Conservation (phyloP, 2,797 vertebrate species). For the Momotus momota region DNA sequence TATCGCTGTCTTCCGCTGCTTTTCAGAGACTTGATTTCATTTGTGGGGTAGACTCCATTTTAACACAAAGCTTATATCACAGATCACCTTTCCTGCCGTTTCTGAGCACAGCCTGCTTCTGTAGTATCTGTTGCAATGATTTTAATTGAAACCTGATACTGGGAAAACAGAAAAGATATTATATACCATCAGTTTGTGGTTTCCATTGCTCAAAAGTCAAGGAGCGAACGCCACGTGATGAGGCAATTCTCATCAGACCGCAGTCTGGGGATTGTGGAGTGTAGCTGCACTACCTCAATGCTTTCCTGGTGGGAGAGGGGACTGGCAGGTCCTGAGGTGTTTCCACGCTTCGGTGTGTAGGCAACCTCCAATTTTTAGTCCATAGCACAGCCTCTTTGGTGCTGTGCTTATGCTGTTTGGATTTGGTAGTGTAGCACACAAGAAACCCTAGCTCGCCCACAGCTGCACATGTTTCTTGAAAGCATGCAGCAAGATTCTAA, state of each 20-base stretch:
- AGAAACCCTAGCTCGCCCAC: not conserved
- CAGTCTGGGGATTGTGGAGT: not conserved
- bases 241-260: not conserved
- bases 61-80: conserved; percentile 26
- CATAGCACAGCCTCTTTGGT: not conserved
- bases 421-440: not conserved
- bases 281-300: not conserved
- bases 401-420: not conserved
- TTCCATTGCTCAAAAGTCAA: conserved; percentile 14
- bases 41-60: not conserved
- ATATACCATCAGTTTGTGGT: not conserved
- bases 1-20: conserved; percentile 20
- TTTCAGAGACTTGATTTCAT: conserved; percentile 24
- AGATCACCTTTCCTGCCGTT: conserved; percentile 40
- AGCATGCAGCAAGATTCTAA: fast-evolving
- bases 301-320: not conserved
- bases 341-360: not conserved
- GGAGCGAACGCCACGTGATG: not conserved
- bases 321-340: not conserved
- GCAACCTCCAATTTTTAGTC: not conserved
- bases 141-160: not conserved
- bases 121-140: conserved; percentile 44
- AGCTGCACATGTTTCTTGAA: not conserved
- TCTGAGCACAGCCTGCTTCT: conserved; percentile 34
- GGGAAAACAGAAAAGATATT: not conserved